Evolutionary conservation across 2,888 invertebrate genomes (phyloP).

Genomic region (Cremastobaeus sp.): DNA sequence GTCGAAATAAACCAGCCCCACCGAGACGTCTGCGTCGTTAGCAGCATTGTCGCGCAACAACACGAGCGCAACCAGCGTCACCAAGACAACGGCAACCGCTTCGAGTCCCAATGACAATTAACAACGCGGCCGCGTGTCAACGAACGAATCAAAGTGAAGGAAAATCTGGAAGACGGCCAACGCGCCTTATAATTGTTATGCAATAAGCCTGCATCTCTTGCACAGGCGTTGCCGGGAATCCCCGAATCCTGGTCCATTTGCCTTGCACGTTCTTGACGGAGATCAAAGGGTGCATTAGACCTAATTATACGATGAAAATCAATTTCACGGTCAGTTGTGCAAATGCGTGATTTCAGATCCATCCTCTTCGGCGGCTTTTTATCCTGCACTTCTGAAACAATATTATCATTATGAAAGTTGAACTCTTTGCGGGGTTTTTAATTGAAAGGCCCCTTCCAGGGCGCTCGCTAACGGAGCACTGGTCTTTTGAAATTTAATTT

Average conservation of each 20-base stretch:
- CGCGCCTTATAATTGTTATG: too few species aligned
- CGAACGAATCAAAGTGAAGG: constrained; percentile 11
- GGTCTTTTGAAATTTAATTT: constrained; percentile 28
- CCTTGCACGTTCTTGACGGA: too few species aligned
- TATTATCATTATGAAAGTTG: not conserved
- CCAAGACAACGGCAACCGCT: constrained; percentile 3
- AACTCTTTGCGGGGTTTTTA: constrained; percentile 8
- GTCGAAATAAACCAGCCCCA: constrained; percentile 28
- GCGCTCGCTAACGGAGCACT: not conserved
- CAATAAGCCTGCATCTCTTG: too few species aligned
- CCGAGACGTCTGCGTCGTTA: constrained; percentile 15
- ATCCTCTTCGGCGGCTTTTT: too few species aligned
- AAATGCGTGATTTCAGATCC: too few species aligned
- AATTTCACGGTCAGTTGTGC: too few species aligned
- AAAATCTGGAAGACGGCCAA: too few species aligned
- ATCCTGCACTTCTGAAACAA: not conserved
- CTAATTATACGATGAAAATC: too few species aligned
- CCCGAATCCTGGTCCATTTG: too few species aligned
- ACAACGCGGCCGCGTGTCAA: constrained; percentile 11
- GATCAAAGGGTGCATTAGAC: too few species aligned
- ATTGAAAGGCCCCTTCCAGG: constrained; percentile 14
- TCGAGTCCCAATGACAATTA: constrained; percentile 1
- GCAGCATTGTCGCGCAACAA: constrained; percentile 10
- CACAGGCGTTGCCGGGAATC: too few species aligned
- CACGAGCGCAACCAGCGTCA: not conserved